These are phyloP conservation scores for Listronotus bonariensis DNA, from an alignment of 1,140 invertebrate species.

Conservation along the genomic window DNA sequence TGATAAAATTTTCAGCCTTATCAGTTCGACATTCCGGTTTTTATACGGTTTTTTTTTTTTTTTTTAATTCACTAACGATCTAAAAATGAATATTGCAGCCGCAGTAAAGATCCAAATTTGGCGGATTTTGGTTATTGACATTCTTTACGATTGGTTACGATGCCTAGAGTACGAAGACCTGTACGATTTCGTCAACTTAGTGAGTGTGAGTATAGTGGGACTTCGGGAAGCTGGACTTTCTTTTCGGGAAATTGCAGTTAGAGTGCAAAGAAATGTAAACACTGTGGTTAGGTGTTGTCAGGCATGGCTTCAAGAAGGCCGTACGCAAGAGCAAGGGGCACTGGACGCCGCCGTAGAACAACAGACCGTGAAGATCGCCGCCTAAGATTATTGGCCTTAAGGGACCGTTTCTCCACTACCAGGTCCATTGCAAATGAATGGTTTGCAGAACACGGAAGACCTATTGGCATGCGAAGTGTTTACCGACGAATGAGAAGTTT, in stretches of 20 bases:
- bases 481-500: constrained; percentile 24
- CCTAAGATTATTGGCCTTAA: constrained; percentile 14
- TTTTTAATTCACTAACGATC: too few species aligned
- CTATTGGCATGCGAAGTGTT: constrained; percentile 15
- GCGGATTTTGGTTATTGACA: too few species aligned
- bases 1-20: too few species aligned
- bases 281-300: constrained; percentile 22
- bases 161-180: too few species aligned
- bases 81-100: too few species aligned
- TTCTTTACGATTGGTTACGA: too few species aligned
- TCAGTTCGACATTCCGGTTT: too few species aligned
- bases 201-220: constrained; percentile 13
- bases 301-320: constrained; percentile 23
- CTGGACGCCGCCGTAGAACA: constrained; percentile 2
- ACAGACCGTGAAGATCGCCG: constrained; percentile 9
- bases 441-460: constrained; percentile 24
- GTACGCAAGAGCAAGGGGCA: neutral
- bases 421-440: constrained; percentile 21
- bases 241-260: constrained; percentile 11
- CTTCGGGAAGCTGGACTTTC: constrained; percentile 10
- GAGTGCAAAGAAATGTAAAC: neutral
- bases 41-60: too few species aligned
- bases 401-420: constrained; percentile 9
- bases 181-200: too few species aligned
- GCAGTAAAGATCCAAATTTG: too few species aligned